Conservation (phyloP, 1,140 invertebrate genomes). For the Bombus huntii region DNA sequence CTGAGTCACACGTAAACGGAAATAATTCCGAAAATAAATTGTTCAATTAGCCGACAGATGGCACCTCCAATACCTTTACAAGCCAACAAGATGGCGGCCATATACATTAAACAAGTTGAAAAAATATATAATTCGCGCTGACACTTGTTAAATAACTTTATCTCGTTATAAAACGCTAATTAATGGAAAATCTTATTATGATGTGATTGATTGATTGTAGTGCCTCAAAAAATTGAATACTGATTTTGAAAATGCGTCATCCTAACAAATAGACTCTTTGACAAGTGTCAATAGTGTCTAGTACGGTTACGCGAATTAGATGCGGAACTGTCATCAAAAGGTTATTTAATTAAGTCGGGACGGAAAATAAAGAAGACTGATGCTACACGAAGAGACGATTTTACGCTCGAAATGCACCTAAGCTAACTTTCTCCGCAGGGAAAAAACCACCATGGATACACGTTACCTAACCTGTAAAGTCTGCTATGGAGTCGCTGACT, state of each 20-base stretch:
- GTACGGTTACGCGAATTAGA: not conserved
- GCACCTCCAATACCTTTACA: conserved; percentile 7
- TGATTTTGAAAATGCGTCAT: not conserved
- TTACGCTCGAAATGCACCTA: conserved; percentile 67
- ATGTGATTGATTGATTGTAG: not conserved
- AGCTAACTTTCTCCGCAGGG: conserved; percentile 66
- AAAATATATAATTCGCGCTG: conserved; percentile 13
- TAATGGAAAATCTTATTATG: not conserved
- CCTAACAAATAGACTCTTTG: no score
- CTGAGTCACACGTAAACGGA: conserved; percentile 40
- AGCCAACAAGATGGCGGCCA: conserved; percentile 22
- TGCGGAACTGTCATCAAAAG: not conserved
- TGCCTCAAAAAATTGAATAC: not conserved
- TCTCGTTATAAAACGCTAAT: not conserved
- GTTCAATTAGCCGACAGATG: conserved; percentile 44
- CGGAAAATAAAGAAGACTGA: conserved; percentile 22
- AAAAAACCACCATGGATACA: conserved; percentile 65
- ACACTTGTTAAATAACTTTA: conserved; percentile 52
- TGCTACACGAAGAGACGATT: conserved; percentile 45
- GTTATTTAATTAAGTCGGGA: conserved; percentile 14
- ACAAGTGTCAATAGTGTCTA: not conserved
- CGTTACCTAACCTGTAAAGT: conserved; percentile 67
- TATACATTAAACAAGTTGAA: conserved; percentile 14
- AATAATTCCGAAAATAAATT: conserved; percentile 37
- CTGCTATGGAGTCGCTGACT: conserved; percentile 54